Base-by-base conservation (phyloP, 2,888 invertebrate species). In the Eulithis prunata region DNA sequence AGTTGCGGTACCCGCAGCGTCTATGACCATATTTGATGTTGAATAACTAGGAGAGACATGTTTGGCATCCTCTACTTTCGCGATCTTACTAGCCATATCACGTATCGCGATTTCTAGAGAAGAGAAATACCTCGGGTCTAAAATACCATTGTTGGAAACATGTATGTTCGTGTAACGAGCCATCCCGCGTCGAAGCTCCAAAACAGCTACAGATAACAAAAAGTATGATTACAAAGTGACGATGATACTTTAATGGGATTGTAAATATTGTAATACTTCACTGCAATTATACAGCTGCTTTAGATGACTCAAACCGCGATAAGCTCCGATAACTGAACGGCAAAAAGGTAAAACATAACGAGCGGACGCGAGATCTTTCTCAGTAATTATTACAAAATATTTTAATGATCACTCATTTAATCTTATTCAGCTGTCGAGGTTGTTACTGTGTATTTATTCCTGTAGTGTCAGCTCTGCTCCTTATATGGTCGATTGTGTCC, bases 381-480 rank as follows among this genome's bases (percentile, higher is more conserved):
- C 66, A 67, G 69, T 75, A 74, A 76, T 76, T 77, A 75, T 75
- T 69, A 72, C 56, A 71, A 83, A 83, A 82, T 81, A 84, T 83
- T 85, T 85, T 83, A 86, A 86, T 79, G 83, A 84, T 80, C 73
- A 71, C 73, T 75, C 75, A 80, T 78, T 79, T 79, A 79, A 83
- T 79, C 72, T 73, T 79, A 78, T 80, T 77, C 77, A 64, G 73
- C 75, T 72, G 76, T 79, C 77, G 78, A 77, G 78, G 79, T 75
- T 77, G 74, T 78, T 68, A 75, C 70, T 73, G 74, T 86, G 85
- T 85, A 85, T 81, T 80, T 84, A 88, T 88, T 86, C 86, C 73
- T 81, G 74, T 71, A 69, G 83, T 78, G 79, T 78, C 77, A 75
- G 77, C 71, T 72, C 71, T 77, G 72, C 72, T 59, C 87, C 85